Evolutionary conservation across 2,888 invertebrate species (phyloP).

Genomic region (Brachynemurus nebulosus): DNA sequence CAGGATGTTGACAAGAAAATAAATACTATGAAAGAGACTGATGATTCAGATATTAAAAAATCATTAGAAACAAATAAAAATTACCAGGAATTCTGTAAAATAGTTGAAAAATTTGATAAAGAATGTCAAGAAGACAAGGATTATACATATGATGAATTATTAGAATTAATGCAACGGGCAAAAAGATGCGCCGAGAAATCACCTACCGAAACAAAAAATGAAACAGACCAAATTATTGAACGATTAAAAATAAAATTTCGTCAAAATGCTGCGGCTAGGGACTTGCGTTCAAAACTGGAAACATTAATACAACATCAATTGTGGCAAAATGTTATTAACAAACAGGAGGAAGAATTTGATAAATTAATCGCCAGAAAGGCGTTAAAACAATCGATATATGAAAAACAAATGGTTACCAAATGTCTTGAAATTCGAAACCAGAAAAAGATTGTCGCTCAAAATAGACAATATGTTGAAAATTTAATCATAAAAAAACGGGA

Average conservation of each 20-base stretch:
- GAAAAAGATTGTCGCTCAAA: conserved; percentile 38
- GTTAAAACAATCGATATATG: conserved; percentile 46
- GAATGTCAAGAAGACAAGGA: conserved; percentile 31
- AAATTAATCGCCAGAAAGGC: conserved; percentile 39
- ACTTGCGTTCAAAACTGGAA: conserved; percentile 24
- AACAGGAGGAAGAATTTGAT: conserved; percentile 39
- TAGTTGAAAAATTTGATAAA: conserved; percentile 29
- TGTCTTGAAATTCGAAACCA: conserved; percentile 46
- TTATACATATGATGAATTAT: conserved; percentile 33
- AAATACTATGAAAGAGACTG: conserved; percentile 14
- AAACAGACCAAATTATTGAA: conserved; percentile 20
- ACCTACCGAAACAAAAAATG: not conserved
- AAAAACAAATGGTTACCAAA: conserved; percentile 49
- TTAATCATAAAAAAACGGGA: conserved; percentile 37
- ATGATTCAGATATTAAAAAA: conserved; percentile 26
- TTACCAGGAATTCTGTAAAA: conserved; percentile 14
- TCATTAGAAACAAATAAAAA: too few species aligned
- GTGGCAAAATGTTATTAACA: conserved; percentile 38
- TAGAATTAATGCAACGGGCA: conserved; percentile 29
- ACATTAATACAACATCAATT: conserved; percentile 34
- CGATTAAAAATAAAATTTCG: not conserved
- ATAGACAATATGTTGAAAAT: conserved; percentile 37
- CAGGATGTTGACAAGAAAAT: not conserved
- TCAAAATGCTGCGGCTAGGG: not conserved
- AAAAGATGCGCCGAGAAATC: conserved; percentile 10